A percentile compares a stretch with the other conserved stretches of the same genome.
Evolutionary conservation across 2,113 vertebrate species (phyloP).

Genomic region (Phalacrocorax pelagicus): DNA sequence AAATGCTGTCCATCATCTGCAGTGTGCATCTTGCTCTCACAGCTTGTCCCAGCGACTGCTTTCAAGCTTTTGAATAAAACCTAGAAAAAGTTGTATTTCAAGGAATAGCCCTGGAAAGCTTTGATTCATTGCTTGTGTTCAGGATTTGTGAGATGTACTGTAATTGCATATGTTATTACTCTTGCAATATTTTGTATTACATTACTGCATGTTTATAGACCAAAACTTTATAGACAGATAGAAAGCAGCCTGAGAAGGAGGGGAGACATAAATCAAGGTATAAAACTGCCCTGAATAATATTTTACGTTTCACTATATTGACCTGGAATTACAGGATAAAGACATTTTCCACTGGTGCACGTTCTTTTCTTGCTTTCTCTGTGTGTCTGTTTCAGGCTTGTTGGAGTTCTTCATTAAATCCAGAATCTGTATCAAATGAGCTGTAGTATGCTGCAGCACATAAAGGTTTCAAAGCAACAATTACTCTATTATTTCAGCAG

Average conservation of each 20-base stretch:
- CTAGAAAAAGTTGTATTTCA: conserved; percentile 5
- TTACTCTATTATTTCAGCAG: conserved; percentile 71
- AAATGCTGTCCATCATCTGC: conserved; percentile 23
- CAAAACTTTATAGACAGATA: conserved; percentile 53
- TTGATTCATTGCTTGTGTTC: conserved; percentile 51
- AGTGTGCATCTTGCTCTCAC: background rate
- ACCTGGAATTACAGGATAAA: conserved; percentile 48
- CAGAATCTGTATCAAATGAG: conserved; percentile 58
- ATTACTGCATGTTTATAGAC: conserved; percentile 50
- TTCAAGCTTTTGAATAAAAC: background rate
- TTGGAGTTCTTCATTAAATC: conserved; percentile 36
- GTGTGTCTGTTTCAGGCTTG: background rate
- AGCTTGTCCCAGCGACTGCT: background rate
- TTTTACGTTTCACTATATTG: conserved; percentile 49
- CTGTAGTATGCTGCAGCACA: conserved; percentile 47
- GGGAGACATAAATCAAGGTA: conserved; percentile 44
- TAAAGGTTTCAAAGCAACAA: conserved; percentile 69
- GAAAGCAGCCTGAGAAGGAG: conserved; percentile 42
- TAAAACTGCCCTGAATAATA: conserved; percentile 52
- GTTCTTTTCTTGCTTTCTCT: background rate
- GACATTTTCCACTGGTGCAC: conserved; percentile 33
- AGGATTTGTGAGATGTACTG: conserved; percentile 37
- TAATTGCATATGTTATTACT: conserved; percentile 52
- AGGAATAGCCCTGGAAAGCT: conserved; percentile 10
- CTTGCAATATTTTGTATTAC: conserved; percentile 50